Evolutionary conservation across 2,888 invertebrate species (phyloP).

Genomic region (Eucriotettix oculatus): DNA sequence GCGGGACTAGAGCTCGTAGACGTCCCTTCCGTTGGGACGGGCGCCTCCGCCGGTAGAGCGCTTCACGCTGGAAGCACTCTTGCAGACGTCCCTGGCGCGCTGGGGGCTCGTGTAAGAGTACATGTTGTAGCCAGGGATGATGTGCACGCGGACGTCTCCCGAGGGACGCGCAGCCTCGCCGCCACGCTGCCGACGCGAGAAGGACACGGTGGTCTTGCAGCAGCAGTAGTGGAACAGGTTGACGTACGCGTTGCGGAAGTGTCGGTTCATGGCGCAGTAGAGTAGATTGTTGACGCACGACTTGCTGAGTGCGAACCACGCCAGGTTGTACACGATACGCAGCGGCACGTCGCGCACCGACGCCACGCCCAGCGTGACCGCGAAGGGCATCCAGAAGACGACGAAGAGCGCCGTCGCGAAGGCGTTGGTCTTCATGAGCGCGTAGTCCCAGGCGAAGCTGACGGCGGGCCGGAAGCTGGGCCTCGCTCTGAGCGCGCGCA

Average conservation of each 20-base stretch:
- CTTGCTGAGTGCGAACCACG: conserved; percentile 53
- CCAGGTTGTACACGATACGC: conserved; percentile 43
- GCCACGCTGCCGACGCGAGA: conserved; percentile 39
- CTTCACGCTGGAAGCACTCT: conserved; percentile 13
- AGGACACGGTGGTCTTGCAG: conserved; percentile 57
- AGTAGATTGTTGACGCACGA: conserved; percentile 48
- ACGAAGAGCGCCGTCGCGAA: conserved; percentile 44
- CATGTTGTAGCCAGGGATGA: conserved; percentile 52
- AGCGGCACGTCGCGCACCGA: conserved; percentile 26
- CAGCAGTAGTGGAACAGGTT: conserved; percentile 65
- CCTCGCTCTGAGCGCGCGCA: conserved; percentile 33
- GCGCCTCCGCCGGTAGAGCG: conserved; percentile 19
- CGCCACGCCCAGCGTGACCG: conserved; percentile 37
- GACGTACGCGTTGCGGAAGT: conserved; percentile 53
- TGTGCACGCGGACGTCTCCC: conserved; percentile 54
- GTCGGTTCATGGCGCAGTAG: conserved; percentile 45
- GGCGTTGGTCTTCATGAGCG: conserved; percentile 44
- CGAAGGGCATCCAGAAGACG: conserved; percentile 51
- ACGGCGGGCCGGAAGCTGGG: conserved; percentile 45
- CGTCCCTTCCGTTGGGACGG: conserved; percentile 33
- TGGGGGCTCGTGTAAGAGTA: conserved; percentile 44
- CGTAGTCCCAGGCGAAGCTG: conserved; percentile 43
- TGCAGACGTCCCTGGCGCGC: conserved; percentile 22
- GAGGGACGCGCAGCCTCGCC: conserved; percentile 30
- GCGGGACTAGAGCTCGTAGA: conserved; percentile 31